Evolutionary conservation across 1,140 invertebrate genomes (phyloP).

Genomic region (Trinorchestia longiramus): DNA sequence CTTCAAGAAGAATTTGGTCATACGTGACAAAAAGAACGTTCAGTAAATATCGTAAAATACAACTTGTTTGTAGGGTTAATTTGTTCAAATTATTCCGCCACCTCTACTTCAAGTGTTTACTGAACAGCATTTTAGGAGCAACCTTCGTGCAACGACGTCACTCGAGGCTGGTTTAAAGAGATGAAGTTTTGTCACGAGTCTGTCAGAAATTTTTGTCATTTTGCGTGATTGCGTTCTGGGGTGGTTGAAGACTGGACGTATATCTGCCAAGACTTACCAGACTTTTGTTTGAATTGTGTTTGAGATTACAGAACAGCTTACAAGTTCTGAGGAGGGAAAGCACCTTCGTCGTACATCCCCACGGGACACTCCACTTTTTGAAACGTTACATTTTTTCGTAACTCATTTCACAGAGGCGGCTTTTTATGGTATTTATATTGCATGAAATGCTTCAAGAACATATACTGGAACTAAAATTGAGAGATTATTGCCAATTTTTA

Average conservation of each 20-base stretch:
- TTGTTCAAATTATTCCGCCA: not conserved
- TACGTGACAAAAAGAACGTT: not conserved
- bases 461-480: too few species aligned
- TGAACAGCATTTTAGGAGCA: not conserved
- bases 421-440: not conserved
- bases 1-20: not conserved
- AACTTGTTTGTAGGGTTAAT: not conserved
- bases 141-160: not conserved
- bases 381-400: not conserved
- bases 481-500: too few species aligned
- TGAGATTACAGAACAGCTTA: not conserved
- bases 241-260: not conserved
- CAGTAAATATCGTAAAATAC: not conserved
- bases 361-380: not conserved
- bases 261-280: not conserved
- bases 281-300: not conserved
- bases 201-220: not conserved
- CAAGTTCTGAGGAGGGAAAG: not conserved
- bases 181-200: not conserved
- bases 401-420: not conserved
- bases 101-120: not conserved
- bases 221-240: not conserved
- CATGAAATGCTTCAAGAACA: not conserved
- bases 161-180: not conserved
- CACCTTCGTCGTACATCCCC: not conserved